Conservation (phyloP, 2,888 invertebrate genomes). For the Drosophila dives region DNA sequence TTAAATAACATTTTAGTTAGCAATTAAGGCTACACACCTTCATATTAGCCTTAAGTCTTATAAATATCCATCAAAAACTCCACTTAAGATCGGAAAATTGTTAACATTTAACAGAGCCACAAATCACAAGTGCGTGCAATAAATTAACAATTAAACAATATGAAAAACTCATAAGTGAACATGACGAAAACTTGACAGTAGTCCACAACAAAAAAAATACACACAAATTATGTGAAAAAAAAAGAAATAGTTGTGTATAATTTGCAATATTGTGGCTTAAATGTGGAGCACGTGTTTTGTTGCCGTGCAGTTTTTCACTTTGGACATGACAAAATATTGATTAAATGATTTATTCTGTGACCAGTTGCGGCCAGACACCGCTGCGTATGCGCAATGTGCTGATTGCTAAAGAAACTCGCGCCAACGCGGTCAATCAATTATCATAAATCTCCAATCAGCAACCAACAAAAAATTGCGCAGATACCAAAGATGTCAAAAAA, state of each 20-base stretch:
- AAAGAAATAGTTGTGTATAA: not conserved
- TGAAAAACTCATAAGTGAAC: conserved; percentile 56
- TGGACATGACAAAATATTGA: conserved; percentile 76
- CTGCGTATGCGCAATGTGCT: conserved; percentile 68
- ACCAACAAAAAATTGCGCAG: conserved; percentile 16
- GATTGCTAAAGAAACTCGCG: conserved; percentile 49
- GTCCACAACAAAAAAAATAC: conserved; percentile 8
- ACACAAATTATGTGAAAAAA: conserved; percentile 8
- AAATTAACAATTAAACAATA: conserved; percentile 77
- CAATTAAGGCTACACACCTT: conserved; percentile 11
- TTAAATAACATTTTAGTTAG: not conserved
- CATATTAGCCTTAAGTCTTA: conserved; percentile 49
- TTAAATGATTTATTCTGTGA: conserved; percentile 70
- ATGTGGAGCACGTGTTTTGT: conserved; percentile 73
- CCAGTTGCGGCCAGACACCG: conserved; percentile 44
- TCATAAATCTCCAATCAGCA: conserved; percentile 65
- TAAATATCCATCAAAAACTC: not conserved
- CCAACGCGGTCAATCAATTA: conserved; percentile 69
- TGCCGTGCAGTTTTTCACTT: conserved; percentile 57
- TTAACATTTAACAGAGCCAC: conserved; percentile 35
- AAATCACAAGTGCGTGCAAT: conserved; percentile 53
- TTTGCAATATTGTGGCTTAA: conserved; percentile 39
- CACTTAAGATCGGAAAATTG: conserved; percentile 2
- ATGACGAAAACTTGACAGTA: conserved; percentile 63
- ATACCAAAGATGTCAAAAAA: conserved; percentile 8